Percentiles rank a stretch among this genome's conserved stretches.
phyloP scores from a whole-genome alignment of 2,797 vertebrate species.

The Parauchenoglanis punctatus region DNA sequence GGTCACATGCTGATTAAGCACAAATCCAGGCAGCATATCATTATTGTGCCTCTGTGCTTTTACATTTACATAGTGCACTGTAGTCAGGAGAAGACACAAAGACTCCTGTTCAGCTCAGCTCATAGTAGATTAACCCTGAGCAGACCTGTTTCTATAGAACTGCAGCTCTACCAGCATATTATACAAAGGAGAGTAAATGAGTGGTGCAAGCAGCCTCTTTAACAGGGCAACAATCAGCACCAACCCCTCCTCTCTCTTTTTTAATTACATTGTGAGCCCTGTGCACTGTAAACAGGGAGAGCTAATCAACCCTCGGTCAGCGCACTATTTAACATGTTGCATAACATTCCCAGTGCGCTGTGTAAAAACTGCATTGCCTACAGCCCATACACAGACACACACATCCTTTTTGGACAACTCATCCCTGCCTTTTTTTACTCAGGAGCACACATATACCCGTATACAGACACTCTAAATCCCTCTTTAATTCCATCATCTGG shows the following conservation, averaged over 20 bases:
- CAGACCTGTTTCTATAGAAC: conserved; percentile 12
- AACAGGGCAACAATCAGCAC: conserved; percentile 47
- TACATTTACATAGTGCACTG: conserved; percentile 49
- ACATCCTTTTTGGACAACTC: neutral
- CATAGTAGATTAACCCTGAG: conserved; percentile 22
- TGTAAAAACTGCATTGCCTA: conserved; percentile 37
- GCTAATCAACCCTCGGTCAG: conserved; percentile 52
- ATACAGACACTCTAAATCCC: conserved; percentile 52
- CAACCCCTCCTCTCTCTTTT: conserved; percentile 1
- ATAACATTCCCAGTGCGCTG: conserved; percentile 50
- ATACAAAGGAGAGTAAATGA: conserved; percentile 27
- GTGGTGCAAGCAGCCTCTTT: conserved; percentile 34
- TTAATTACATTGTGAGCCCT: conserved; percentile 36
- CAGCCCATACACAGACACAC: neutral
- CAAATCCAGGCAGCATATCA: conserved; percentile 19
- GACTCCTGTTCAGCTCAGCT: neutral
- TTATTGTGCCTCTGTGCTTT: conserved; percentile 39
- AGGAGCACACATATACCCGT: conserved; percentile 16
- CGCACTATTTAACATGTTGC: conserved; percentile 53
- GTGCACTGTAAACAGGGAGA: conserved; percentile 41
- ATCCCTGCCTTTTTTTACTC: conserved; percentile 10
- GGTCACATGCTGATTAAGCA: conserved; percentile 36
- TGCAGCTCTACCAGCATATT: conserved; percentile 2
- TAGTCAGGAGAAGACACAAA: conserved; percentile 19
- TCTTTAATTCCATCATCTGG: conserved; percentile 58